These are phyloP conservation scores for Steinernema hermaphroditum DNA, from an alignment of 2,888 invertebrate species.

Conservation along the genomic window DNA sequence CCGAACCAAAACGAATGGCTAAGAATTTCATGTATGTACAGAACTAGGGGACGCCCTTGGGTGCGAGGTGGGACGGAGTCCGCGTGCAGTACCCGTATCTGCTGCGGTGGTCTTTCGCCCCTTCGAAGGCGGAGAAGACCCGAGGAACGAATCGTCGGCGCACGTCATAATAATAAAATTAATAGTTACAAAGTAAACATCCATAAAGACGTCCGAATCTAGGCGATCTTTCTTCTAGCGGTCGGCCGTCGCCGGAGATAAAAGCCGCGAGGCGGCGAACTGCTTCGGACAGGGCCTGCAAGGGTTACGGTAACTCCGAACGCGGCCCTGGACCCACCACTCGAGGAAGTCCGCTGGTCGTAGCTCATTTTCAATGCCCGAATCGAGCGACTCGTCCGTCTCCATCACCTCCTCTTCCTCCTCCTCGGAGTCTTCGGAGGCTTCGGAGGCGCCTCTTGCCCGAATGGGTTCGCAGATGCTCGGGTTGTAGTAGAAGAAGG, in stretches of 20 bases:
- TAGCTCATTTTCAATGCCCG: conserved; percentile 3
- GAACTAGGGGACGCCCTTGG: too few relatives aligned
- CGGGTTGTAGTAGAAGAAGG: conserved; percentile 63
- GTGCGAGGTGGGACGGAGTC: too few relatives aligned
- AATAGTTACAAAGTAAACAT: conserved; percentile 24
- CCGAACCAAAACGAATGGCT: neutral
- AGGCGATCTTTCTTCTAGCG: conserved; percentile 9
- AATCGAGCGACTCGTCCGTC: neutral
- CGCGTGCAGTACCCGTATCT: neutral
- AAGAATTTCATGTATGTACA: conserved; percentile 10
- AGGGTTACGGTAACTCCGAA: neutral
- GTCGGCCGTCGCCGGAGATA: conserved; percentile 13
- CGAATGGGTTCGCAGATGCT: conserved; percentile 51
- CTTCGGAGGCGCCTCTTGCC: neutral
- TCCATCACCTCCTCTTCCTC: conserved; percentile 13
- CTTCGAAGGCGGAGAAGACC: neutral
- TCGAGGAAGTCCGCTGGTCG: conserved; percentile 10
- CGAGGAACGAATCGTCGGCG: neutral
- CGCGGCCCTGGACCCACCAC: neutral
- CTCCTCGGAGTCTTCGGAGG: neutral
- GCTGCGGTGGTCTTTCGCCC: neutral
- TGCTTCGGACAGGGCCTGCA: conserved; percentile 24
- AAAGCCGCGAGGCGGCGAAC: neutral
- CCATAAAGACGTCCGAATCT: conserved; percentile 10
- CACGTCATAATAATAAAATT: neutral